phyloP scores from a whole-genome alignment of 2,113 vertebrate species.

The Sinocyclocheilus grahami region DNA sequence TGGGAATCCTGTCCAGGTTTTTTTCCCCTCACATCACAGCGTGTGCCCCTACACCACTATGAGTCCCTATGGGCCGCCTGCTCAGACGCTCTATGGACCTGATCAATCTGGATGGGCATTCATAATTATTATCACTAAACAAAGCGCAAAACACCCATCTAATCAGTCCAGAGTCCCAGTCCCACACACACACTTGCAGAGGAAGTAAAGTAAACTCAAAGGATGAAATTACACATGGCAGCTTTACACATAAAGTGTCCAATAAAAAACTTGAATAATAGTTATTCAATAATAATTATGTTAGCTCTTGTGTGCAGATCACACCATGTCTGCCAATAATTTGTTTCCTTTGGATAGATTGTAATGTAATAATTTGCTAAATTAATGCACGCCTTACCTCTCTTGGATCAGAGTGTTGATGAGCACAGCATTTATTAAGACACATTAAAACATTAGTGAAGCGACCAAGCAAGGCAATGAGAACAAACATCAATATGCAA shows the following conservation, averaged over 20 bases:
- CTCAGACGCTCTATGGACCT: conserved; percentile 41
- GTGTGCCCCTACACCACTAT: conserved; percentile 57
- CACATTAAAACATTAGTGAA: conserved; percentile 37
- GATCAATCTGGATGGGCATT: conserved; percentile 49
- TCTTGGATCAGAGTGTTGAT: conserved; percentile 56
- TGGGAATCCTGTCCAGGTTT: conserved; percentile 53
- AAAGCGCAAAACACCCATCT: neutral
- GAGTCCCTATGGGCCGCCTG: conserved; percentile 33
- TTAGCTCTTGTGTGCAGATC: neutral
- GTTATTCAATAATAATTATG: conserved; percentile 15
- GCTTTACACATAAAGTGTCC: neutral
- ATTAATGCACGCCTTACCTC: conserved; percentile 46
- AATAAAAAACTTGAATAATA: neutral
- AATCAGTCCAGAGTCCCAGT: neutral
- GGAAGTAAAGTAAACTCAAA: neutral
- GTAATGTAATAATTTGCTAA: conserved; percentile 54
- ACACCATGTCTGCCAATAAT: conserved; percentile 32
- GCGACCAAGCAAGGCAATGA: neutral
- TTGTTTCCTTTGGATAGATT: conserved; percentile 47
- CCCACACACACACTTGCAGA: neutral
- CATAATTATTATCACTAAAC: conserved; percentile 22
- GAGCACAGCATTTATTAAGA: conserved; percentile 61
- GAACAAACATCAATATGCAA: neutral
- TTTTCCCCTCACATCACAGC: conserved; percentile 21
- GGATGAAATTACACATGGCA: conserved; percentile 21